Evolutionary conservation across 2,797 vertebrate genomes (phyloP).

Genomic region (Acanthiza pusilla): DNA sequence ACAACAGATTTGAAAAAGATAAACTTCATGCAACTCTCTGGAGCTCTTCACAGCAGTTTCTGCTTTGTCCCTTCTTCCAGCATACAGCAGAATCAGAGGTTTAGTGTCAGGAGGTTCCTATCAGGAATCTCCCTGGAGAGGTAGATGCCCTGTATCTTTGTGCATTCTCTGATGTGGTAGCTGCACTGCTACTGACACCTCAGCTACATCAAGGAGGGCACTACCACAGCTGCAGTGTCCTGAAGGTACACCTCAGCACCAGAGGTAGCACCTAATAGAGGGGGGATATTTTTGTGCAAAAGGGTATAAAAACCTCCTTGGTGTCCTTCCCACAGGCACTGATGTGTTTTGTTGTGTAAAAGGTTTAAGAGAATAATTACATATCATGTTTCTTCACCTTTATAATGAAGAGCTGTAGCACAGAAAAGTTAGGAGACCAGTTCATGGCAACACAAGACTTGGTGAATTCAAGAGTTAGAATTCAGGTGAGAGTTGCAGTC

Average conservation of each 20-base stretch:
- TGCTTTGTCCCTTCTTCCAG: neutral
- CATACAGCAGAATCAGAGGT: neutral
- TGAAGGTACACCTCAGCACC: rapidly evolving
- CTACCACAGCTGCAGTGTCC: rapidly evolving
- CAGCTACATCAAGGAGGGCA: neutral
- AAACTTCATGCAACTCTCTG: neutral
- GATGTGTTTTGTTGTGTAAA: neutral
- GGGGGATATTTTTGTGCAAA: neutral
- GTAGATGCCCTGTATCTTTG: neutral
- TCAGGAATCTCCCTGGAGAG: neutral
- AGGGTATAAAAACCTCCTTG: rapidly evolving
- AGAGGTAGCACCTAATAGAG: neutral
- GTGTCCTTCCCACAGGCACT: neutral
- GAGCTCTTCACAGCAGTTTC: neutral
- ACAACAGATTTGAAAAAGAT: neutral
- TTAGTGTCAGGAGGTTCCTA: neutral
- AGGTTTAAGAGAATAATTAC: neutral
- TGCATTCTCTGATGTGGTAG: neutral
- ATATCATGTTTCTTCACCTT: neutral
- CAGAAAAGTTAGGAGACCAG: neutral
- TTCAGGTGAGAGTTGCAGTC: neutral
- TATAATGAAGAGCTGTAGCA: neutral
- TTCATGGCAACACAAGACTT: neutral
- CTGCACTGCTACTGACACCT: neutral
- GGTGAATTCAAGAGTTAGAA: neutral